Evolutionary conservation across 2,797 vertebrate genomes (phyloP), one percentile per base, ranked within the genome.

Genomic region (Falco columbarius): DNA sequence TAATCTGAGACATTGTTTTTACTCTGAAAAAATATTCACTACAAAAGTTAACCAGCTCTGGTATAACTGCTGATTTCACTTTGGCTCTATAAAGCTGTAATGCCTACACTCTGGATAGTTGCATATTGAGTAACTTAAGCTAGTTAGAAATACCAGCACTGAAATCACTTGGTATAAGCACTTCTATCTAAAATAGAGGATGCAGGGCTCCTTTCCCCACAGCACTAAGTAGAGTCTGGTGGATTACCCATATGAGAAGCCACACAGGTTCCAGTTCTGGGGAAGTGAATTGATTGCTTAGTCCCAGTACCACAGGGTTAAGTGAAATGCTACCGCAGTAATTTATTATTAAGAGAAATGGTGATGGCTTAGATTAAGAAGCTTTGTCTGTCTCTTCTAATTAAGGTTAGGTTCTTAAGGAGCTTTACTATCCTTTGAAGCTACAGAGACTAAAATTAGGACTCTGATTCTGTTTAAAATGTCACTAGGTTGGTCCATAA

Each of bases 321-420:
- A 97, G 76, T 94, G 94, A 97, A 95, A 97, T 81, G 73, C 75
- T 94, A 92, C 87, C 95, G 86, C 75, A 93, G 95, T 95, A 94
- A 97, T 94, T 94, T 92, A 86, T 94, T 94, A 86, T 84, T 75
- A 96, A 95, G 90, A 95, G 87, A 97, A 96, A 96, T 1, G 3
- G 82, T 72, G 86, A 90, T 81, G 96, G 90, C 96, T 97, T 97
- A 96, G 91, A 92, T 94, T 93, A 97, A 97, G 97, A 93, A 96
- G 97, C 94, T 97, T 96, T 97, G 70, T 87, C 81, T 95, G 97
- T 94, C 96, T 90, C 76, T 97, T 96, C 87, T 92, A 96, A 97
- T 97, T 96, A 96, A 95, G 85, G 72, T 89, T 95, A 95, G 91
- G 55, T 81, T 93, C 81, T 79, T 97, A 97, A 97, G 97, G 92